Percentiles rank a stretch among this genome's conserved stretches.
Conservation (phyloP, 2,797 vertebrate species). For the Sebastes alutus region DNA sequence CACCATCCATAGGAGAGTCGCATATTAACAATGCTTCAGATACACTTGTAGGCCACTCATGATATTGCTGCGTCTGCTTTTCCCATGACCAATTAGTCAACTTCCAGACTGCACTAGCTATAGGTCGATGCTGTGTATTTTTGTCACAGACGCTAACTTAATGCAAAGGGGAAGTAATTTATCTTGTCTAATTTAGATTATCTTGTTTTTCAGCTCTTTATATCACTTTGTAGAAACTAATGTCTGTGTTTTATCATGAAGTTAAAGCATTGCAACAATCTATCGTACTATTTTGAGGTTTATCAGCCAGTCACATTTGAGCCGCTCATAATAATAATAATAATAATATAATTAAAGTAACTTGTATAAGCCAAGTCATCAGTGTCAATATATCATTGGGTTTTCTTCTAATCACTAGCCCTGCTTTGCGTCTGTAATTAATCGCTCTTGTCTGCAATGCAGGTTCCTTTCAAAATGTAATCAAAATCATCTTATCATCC, state of each 20-base stretch:
- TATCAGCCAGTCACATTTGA: background rate
- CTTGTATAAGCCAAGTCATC: background rate
- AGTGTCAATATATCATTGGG: background rate
- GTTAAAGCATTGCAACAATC: background rate
- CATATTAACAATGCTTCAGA: slow-evolving; percentile 33
- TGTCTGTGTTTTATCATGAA: background rate
- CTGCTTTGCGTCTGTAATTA: background rate
- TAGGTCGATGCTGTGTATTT: background rate
- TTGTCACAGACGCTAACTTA: background rate
- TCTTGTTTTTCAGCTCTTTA: background rate
- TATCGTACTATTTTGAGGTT: background rate
- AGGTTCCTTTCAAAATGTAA: background rate
- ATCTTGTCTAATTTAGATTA: background rate
- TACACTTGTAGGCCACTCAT: slow-evolving; percentile 22
- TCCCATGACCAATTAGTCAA: slow-evolving; percentile 6
- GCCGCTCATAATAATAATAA: background rate
- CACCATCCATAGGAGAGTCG: slow-evolving; percentile 28
- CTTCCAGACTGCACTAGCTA: background rate
- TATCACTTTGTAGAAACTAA: background rate
- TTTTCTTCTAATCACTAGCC: background rate
- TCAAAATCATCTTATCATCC: background rate
- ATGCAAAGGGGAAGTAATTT: background rate
- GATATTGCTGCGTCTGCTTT: slow-evolving; percentile 48
- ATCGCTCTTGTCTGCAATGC: background rate
- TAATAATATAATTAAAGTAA: background rate